These are phyloP conservation scores for Drosophila ironensis DNA, from an alignment of 1,140 invertebrate species.

Conservation along the genomic window DNA sequence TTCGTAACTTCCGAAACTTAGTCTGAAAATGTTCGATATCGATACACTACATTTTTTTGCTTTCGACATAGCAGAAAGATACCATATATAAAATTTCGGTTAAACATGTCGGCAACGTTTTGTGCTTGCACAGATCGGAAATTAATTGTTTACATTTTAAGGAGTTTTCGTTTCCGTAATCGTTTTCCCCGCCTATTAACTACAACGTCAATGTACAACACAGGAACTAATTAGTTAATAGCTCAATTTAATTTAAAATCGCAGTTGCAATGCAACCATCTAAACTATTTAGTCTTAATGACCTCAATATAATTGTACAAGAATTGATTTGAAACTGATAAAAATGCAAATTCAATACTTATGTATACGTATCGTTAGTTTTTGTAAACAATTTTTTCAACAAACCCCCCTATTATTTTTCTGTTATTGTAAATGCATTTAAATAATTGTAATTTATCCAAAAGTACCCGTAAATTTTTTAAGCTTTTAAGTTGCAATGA, in stretches of 20 bases:
- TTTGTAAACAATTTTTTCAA: constrained; percentile 51
- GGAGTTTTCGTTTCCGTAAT: constrained; percentile 32
- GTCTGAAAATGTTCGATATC: too few species aligned
- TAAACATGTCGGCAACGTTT: constrained; percentile 38
- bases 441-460: constrained; percentile 65
- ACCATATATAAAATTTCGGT: constrained; percentile 3
- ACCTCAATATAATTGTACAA: constrained; percentile 35
- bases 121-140: constrained; percentile 49
- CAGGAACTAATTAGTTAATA: constrained; percentile 20
- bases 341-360: constrained; percentile 28
- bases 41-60: constrained; percentile 38
- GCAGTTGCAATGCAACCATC: constrained; percentile 30
- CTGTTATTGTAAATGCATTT: constrained; percentile 64
- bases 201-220: constrained; percentile 24
- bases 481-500: constrained; percentile 64
- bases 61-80: constrained; percentile 21
- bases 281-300: constrained; percentile 38
- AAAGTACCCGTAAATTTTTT: constrained; percentile 57
- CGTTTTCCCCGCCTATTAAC: constrained; percentile 14
- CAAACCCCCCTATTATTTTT: constrained; percentile 37
- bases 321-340: constrained; percentile 14
- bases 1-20: constrained; percentile 12
- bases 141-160: constrained; percentile 10
- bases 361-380: constrained; percentile 13
- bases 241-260: constrained; percentile 38